Evolutionary conservation across 2,113 vertebrate genomes (phyloP).

Genomic region (Gracilinanus agilis): DNA sequence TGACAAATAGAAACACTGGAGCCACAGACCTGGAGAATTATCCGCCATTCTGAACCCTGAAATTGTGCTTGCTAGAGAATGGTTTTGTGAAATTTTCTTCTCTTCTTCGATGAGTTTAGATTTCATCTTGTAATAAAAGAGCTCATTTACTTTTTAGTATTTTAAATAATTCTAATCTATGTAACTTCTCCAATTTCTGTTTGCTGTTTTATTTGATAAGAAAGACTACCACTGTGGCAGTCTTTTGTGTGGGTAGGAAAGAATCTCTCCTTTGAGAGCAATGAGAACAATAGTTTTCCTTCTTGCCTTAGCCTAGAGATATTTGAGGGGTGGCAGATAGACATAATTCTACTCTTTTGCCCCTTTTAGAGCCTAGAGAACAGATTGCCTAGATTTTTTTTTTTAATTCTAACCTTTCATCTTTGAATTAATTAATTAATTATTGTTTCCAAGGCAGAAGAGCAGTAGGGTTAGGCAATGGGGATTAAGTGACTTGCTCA

Average conservation of each 20-base stretch:
- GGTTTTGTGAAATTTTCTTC: not conserved
- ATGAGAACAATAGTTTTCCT: not conserved
- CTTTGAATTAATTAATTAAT: too few species aligned
- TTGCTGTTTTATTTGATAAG: not conserved
- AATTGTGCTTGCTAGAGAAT: not conserved
- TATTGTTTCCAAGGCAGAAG: too few species aligned
- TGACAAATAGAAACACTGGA: not conserved
- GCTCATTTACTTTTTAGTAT: not conserved
- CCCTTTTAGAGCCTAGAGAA: not conserved
- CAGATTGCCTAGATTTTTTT: not conserved
- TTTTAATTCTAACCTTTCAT: too few species aligned
- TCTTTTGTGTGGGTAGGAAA: not conserved
- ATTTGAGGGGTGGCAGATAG: not conserved
- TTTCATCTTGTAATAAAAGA: not conserved
- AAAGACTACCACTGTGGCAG: not conserved
- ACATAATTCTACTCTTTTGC: not conserved
- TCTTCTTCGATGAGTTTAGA: not conserved
- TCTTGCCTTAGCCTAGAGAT: not conserved
- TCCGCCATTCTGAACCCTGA: not conserved
- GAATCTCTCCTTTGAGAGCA: not conserved
- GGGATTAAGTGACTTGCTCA: too few species aligned
- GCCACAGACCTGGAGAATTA: not conserved
- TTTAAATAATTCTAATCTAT: not conserved
- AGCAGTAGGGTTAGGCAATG: too few species aligned
- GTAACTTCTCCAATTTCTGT: not conserved